Percentiles rank a stretch among this genome's conserved stretches.
These are phyloP conservation scores for Scleropages formosus DNA, from an alignment of 2,797 vertebrate genomes.

Conservation along the genomic window DNA sequence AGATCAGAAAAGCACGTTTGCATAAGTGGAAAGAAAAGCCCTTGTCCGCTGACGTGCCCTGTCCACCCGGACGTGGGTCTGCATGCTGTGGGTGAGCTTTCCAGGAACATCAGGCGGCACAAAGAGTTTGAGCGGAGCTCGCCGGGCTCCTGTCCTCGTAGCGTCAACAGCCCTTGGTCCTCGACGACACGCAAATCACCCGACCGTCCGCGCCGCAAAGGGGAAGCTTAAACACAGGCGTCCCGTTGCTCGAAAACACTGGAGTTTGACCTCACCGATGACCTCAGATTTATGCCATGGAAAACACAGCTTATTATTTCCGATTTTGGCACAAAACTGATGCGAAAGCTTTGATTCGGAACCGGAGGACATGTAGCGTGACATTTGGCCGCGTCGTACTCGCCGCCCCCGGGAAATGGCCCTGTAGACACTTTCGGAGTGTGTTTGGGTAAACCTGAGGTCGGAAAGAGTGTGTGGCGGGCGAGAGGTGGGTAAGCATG, in stretches of 20 bases:
- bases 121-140: conserved; percentile 30
- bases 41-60: conserved; percentile 67
- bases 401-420: background rate
- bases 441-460: conserved; percentile 75
- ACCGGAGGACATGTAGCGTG: background rate
- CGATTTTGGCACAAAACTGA: background rate
- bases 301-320: background rate
- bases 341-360: background rate
- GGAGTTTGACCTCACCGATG: conserved; percentile 43
- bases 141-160: conserved; percentile 33
- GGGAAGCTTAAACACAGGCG: conserved; percentile 66
- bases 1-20: conserved; percentile 39
- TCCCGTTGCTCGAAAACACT: conserved; percentile 42
- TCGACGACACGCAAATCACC: conserved; percentile 33
- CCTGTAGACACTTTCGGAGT: conserved; percentile 45
- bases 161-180: conserved; percentile 5
- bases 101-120: conserved; percentile 50
- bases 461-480: conserved; percentile 60
- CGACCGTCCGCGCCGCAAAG: conserved; percentile 36
- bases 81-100: conserved; percentile 64
- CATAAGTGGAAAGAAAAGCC: conserved; percentile 40
- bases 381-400: background rate
- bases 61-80: conserved; percentile 42
- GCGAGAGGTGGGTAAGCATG: conserved; percentile 80
- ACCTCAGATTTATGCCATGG: conserved; percentile 67